Conservation (phyloP, 2,113 vertebrate genomes). For the Lamprotornis superbus region DNA sequence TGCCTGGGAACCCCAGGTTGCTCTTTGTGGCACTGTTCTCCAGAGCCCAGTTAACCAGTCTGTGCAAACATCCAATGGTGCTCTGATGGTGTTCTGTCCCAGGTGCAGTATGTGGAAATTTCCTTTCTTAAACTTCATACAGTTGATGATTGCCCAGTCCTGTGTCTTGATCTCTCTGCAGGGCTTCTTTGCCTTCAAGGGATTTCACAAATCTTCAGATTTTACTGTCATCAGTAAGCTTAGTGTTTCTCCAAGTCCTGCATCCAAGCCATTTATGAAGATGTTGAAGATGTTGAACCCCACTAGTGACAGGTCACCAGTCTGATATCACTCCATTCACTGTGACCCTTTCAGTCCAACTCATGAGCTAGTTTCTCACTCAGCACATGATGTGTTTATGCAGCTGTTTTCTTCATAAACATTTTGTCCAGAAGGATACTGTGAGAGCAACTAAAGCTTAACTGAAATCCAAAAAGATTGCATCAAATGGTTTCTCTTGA, state of each 20-base stretch:
- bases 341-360: not conserved
- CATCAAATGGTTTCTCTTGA: not conserved
- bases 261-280: not conserved
- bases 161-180: not conserved
- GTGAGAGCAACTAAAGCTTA: not conserved
- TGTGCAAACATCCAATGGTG: fast-evolving
- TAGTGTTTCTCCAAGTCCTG: not conserved
- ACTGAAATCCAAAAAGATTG: not conserved
- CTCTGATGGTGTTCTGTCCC: fast-evolving
- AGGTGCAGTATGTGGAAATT: not conserved
- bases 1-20: fast-evolving
- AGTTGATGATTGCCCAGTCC: fast-evolving
- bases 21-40: not conserved
- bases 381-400: not conserved
- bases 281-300: not conserved
- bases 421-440: not conserved
- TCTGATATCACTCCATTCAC: not conserved
- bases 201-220: not conserved
- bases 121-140: not conserved
- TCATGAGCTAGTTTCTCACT: fast-evolving
- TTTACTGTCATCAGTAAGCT: not conserved
- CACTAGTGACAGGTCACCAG: not conserved
- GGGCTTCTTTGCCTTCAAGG: not conserved
- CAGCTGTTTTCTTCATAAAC: not conserved
- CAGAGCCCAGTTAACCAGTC: not conserved